Evolutionary conservation across 1,140 invertebrate genomes (phyloP).

Genomic region (Pogonognathellus flavescens): DNA sequence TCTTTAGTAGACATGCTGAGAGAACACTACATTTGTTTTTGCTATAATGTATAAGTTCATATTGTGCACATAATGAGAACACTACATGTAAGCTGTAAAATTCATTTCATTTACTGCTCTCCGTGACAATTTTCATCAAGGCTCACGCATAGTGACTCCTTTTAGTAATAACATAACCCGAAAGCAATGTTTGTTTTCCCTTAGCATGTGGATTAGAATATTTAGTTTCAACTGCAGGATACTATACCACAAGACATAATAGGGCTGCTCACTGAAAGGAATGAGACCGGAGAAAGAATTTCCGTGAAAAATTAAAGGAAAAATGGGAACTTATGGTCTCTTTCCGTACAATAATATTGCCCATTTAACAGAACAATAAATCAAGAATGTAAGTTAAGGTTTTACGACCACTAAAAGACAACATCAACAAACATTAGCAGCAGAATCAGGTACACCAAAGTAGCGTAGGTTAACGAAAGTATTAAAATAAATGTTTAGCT

Average conservation of each 20-base stretch:
- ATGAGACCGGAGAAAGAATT: constrained; percentile 4
- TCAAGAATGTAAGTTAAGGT: constrained; percentile 10
- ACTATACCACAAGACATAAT: not conserved
- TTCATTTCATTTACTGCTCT: constrained; percentile 40
- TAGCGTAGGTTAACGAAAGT: not conserved
- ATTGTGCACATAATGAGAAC: too few species aligned
- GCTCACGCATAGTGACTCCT: constrained; percentile 5
- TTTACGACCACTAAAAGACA: constrained; percentile 29
- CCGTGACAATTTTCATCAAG: constrained; percentile 17
- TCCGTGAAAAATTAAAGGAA: constrained; percentile 29
- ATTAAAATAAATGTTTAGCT: not conserved
- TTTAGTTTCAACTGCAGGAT: not conserved
- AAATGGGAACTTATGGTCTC: not conserved
- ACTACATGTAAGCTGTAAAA: not conserved
- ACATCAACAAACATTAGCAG: constrained; percentile 26
- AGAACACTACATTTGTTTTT: too few species aligned
- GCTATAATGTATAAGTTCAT: too few species aligned
- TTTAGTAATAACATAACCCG: constrained; percentile 5
- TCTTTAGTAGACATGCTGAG: too few species aligned
- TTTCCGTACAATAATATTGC: constrained; percentile 20
- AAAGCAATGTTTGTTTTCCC: constrained; percentile 20
- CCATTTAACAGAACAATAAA: constrained; percentile 33
- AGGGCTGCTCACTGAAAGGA: not conserved
- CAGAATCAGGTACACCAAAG: not conserved
- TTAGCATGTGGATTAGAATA: constrained; percentile 45